Percentiles rank a stretch among this genome's conserved stretches.
Conservation (phyloP, 2,797 vertebrate genomes). For the Simalia tracyae region DNA sequence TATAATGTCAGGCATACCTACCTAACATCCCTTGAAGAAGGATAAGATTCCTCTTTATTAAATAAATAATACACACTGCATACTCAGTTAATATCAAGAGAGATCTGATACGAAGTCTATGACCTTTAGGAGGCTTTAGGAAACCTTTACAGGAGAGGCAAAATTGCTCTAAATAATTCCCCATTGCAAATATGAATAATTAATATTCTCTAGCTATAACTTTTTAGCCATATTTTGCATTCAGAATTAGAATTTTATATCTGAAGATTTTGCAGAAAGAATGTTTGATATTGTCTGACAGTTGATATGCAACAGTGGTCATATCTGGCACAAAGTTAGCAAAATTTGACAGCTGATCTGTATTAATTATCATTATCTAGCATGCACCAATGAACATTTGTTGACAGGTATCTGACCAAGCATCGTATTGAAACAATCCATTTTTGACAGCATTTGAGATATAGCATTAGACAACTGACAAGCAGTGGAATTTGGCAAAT, state of each 20-base stretch:
- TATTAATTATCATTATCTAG: background rate
- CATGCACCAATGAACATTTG: background rate
- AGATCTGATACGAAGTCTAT: background rate
- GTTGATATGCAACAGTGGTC: background rate
- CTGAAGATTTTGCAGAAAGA: background rate
- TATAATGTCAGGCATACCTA: background rate
- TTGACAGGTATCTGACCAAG: background rate
- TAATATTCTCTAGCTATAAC: background rate
- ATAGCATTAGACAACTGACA: background rate
- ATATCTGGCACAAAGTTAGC: background rate
- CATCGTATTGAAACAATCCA: background rate
- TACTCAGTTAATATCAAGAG: background rate
- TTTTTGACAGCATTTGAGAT: background rate
- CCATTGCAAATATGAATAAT: background rate
- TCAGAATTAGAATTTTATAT: background rate
- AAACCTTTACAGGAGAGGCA: background rate
- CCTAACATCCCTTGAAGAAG: background rate
- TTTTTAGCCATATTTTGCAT: background rate
- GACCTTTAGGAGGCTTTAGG: background rate
- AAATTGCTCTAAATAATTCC: background rate
- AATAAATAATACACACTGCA: background rate
- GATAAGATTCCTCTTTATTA: background rate
- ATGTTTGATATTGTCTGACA: background rate
- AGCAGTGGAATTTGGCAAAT: background rate
- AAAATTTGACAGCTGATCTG: background rate